Base-by-base conservation (phyloP, 2,888 invertebrate genomes). In the Achlya flavicornis region DNA sequence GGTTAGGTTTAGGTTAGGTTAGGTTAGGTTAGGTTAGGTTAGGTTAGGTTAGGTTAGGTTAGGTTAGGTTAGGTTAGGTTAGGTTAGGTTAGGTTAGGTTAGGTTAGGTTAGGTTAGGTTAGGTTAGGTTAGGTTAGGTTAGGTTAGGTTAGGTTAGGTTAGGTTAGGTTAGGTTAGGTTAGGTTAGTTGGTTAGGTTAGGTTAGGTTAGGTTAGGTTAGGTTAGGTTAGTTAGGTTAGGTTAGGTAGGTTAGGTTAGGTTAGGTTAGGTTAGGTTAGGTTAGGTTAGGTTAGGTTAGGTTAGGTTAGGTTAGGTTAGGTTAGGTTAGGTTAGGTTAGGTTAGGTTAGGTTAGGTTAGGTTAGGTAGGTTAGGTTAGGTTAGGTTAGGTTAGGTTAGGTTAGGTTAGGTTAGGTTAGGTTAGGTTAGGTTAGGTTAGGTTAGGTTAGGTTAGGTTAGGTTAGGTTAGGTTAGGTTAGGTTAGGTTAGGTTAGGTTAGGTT, bases 131-230 rank as follows among this genome's bases (percentile, higher is more conserved):
- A 64, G 66, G 66, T 66, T 66, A 66, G 66, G 66, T 66, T 64
- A 66, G 66, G 64, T 64, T 66, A 66, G 66, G 66, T 66, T 66
- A 66, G 66, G 66, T 71, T 71, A 69, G 71, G n/a, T n/a, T n/a
- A n/a, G n/a, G n/a, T n/a, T n/a, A n/a, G 65, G 66, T 69, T 67
- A 70, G 70, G 67, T 72, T 70, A 73, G 68, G 73, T 71, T 70
- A 73, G 73, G 71, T 73, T 70, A 72, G 73, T 67, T 71, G 71
- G 72, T 70, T 69, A 71, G 71, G 70, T 71, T 72, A 74, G 72
- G 71, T 71, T 71, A 73, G 72, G 69, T 69, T 68, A 70, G 72
- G 70, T 70, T 67, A 71, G 71, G 69, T 66, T 67, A 67, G 69
- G 65, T 68, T 68, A 69, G 69, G 68, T 68, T 69, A 69, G 69